Evolutionary conservation across 2,888 invertebrate species (phyloP).

Genomic region (Polydrusus cervinus): DNA sequence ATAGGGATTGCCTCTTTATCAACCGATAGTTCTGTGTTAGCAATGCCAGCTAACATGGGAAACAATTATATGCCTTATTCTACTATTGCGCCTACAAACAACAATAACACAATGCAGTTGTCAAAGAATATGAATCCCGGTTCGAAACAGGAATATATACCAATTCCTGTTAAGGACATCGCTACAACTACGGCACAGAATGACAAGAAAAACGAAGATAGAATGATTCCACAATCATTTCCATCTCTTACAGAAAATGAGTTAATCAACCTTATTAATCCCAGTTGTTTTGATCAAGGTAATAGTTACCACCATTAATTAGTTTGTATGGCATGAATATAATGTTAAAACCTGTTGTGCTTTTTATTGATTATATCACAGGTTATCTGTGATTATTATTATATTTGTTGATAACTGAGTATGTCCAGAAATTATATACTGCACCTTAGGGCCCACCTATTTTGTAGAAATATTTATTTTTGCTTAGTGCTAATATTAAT

Average conservation of each 20-base stretch:
- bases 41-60: slow-evolving; percentile 50
- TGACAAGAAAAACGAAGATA: slow-evolving; percentile 70
- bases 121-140: slow-evolving; percentile 26
- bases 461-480: slow-evolving; percentile 15
- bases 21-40: slow-evolving; percentile 41
- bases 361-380: slow-evolving; percentile 7
- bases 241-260: slow-evolving; percentile 92
- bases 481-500: slow-evolving; percentile 27
- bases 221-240: slow-evolving; percentile 81
- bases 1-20: slow-evolving; percentile 57
- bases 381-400: too few relatives aligned
- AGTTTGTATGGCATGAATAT: slow-evolving; percentile 38
- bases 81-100: slow-evolving; percentile 33
- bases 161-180: slow-evolving; percentile 64
- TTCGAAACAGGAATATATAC: slow-evolving; percentile 58
- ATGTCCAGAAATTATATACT: slow-evolving; percentile 6
- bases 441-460: slow-evolving; percentile 3
- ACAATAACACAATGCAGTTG: slow-evolving; percentile 15
- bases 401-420: not conserved
- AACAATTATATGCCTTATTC: slow-evolving; percentile 58
- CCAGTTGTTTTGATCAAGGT: slow-evolving; percentile 91
- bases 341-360: not conserved
- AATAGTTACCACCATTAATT: slow-evolving; percentile 62
- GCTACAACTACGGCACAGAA: slow-evolving; percentile 64
- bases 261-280: slow-evolving; percentile 90